Conservation (phyloP, 2,797 vertebrate genomes). For the Phalanger gymnotis region DNA sequence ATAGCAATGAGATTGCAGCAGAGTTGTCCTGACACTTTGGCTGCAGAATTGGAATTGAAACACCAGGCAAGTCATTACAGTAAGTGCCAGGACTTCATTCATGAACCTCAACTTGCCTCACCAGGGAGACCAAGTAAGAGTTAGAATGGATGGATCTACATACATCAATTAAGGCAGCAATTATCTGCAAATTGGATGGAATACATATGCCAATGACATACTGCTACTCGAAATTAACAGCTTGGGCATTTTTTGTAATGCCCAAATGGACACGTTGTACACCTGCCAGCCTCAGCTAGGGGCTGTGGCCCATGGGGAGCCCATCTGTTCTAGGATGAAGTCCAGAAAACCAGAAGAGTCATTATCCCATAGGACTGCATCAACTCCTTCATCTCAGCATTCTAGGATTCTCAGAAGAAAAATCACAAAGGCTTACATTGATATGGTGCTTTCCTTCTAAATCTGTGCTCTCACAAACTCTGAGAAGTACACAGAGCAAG, state of each 20-base stretch:
- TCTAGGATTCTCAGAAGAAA: neutral
- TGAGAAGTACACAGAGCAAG: neutral
- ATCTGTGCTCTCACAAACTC: neutral
- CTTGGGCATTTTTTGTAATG: slow-evolving; percentile 1
- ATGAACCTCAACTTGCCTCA: neutral
- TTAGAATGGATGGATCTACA: neutral
- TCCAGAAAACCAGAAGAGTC: neutral
- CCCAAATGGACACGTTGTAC: neutral
- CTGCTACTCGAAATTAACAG: neutral
- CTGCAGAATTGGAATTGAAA: neutral
- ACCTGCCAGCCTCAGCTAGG: neutral
- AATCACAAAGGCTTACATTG: neutral
- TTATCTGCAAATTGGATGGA: slow-evolving; percentile 5
- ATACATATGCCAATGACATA: slow-evolving; percentile 5
- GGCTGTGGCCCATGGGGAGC: neutral
- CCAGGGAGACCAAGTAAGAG: neutral
- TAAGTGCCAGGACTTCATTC: neutral
- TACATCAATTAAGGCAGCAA: neutral
- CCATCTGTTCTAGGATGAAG: neutral
- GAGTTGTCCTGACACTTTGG: neutral
- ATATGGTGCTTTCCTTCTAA: neutral
- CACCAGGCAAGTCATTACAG: neutral
- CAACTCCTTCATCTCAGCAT: neutral
- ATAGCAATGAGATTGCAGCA: neutral
- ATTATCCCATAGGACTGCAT: neutral